Conservation (phyloP, 1,140 invertebrate genomes). For the Bombus fervidus region DNA sequence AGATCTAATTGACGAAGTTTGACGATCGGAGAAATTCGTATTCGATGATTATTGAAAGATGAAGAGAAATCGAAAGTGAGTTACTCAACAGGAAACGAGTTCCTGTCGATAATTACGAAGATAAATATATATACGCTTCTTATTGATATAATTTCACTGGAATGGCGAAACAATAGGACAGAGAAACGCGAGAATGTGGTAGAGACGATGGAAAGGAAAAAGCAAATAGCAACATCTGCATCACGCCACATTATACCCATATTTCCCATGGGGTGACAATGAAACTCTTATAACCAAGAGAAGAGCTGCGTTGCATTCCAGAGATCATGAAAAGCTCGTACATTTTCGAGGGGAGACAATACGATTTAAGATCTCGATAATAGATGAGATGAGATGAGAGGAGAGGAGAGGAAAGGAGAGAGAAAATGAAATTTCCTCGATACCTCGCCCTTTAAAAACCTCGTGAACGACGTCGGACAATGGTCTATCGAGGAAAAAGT, state of each 20-base stretch:
- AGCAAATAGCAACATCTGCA: slow-evolving; percentile 23
- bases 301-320: neutral
- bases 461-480: neutral
- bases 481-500: neutral
- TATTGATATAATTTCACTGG: neutral
- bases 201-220: neutral
- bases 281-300: neutral
- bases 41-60: too few relatives aligned
- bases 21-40: too few relatives aligned
- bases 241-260: slow-evolving; percentile 5
- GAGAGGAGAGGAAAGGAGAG: neutral
- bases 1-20: too few relatives aligned
- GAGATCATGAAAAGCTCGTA: neutral
- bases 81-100: too few relatives aligned
- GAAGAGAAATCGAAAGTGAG: too few relatives aligned
- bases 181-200: too few relatives aligned
- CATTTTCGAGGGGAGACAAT: slow-evolving; percentile 8
- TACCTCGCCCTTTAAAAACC: too few relatives aligned
- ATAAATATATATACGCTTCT: neutral
- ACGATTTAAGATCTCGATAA: slow-evolving; percentile 18
- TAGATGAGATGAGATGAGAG: neutral
- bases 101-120: neutral
- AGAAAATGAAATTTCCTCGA: slow-evolving; percentile 8
- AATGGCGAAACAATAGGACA: too few relatives aligned
- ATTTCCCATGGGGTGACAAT: slow-evolving; percentile 12